Evolutionary conservation across 2,797 vertebrate species (phyloP), one percentile per base, ranked within the genome.

Genomic region (Molossus molossus): DNA sequence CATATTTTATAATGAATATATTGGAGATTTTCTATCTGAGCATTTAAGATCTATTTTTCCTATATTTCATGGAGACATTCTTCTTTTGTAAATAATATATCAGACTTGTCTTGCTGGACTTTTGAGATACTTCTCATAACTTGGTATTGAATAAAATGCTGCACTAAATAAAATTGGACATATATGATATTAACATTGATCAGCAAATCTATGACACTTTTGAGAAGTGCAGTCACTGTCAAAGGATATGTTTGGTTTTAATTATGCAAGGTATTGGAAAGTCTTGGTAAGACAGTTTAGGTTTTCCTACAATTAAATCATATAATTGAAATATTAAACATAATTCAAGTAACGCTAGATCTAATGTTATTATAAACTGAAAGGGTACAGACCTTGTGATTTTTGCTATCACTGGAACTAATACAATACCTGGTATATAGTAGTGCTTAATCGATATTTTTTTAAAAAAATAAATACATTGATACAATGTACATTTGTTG

Each of bases 401-500:
- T 79, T 93, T 80, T 90, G 1, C 13, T 79, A 33, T 64, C 13
- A 79, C 25, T 73, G 7, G 17, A 70, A 62, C 9, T 89, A 65
- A 17, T 69, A 40, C 69, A 73, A 6, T 53, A 90, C 13, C 11
- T 58, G 2, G 18, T 18, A 69, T 65, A 40, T 33, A 72, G 12
- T 62, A 81, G 3, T 45, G 3, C 5, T 72, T 64, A 91, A 91
- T 23, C 48, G 76, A 14, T 58, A 72, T n/a, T 6, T 64, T 67
- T 88, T 29, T 29, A 10, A 87, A 58, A 62, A 23, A 55, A 72
- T 79, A 73, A 73, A 87, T 48, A 53, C 3, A 29, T 65, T 65
- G 27, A 6, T 45, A 0, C 6, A 50, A 25, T 37, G 0, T 33
- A 17, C 1, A 45, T 50, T 21, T n/a, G 13, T 60, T 62, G 1